Evolutionary conservation across 2,797 vertebrate species (phyloP).

Genomic region (Myripristis murdjan): DNA sequence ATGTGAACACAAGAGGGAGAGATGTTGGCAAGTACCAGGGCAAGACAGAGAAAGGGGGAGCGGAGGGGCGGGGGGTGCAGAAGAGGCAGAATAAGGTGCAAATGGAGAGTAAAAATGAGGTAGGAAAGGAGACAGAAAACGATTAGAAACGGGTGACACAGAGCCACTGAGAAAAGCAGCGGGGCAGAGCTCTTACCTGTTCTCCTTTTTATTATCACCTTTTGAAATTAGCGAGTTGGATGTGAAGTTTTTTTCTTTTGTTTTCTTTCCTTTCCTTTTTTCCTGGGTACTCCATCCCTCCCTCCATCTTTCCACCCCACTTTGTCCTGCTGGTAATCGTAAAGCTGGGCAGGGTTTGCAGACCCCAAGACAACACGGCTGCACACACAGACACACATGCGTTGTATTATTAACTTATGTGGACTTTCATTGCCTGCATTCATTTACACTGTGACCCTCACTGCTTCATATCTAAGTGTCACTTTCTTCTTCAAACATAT

Average conservation of each 20-base stretch:
- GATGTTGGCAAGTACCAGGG: constrained; percentile 62
- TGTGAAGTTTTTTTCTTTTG: constrained; percentile 83
- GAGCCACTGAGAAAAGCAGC: constrained; percentile 60
- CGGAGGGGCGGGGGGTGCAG: constrained; percentile 4
- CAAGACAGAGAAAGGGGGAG: constrained; percentile 56
- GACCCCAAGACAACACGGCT: constrained; percentile 88
- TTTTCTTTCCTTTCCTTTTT: too few relatives aligned
- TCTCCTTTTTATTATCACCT: constrained; percentile 90
- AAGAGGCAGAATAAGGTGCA: not conserved
- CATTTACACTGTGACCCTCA: not conserved
- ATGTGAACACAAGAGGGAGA: constrained; percentile 88
- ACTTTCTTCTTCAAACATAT: too few relatives aligned
- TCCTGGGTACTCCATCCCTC: too few relatives aligned
- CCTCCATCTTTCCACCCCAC: not conserved
- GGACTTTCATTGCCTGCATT: too few relatives aligned
- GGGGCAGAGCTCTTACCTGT: constrained; percentile 74
- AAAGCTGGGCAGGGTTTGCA: constrained; percentile 89
- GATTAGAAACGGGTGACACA: constrained; percentile 66
- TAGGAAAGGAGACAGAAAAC: not conserved
- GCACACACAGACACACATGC: not conserved
- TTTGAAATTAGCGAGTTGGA: constrained; percentile 94
- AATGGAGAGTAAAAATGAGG: not conserved
- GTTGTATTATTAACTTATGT: too few relatives aligned
- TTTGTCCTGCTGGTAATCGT: constrained; percentile 86
- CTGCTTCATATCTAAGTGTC: not conserved